phyloP scores from a whole-genome alignment of 2,113 vertebrate species.

The Vulpes vulpes region DNA sequence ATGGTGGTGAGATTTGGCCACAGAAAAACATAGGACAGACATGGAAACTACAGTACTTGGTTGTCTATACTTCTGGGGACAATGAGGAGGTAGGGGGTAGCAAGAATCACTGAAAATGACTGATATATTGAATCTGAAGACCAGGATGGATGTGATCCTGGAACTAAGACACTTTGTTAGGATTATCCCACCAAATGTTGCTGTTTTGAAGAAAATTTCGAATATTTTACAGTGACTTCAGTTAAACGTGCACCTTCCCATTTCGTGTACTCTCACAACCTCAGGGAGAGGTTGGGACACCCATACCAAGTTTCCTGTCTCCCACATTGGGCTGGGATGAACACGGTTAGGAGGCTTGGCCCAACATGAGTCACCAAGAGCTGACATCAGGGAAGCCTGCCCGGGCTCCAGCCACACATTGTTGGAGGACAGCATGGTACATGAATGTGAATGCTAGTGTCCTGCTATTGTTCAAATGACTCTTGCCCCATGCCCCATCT shows the following conservation, averaged over 20 bases:
- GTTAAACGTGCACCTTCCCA: background rate
- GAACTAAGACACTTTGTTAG: background rate
- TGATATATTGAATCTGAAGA: background rate
- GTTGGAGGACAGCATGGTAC: background rate
- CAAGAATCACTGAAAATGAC: background rate
- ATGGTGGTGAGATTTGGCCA: background rate
- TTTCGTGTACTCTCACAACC: background rate
- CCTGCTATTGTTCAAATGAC: background rate
- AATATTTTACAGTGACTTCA: background rate
- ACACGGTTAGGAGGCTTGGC: background rate
- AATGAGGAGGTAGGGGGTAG: fast-evolving
- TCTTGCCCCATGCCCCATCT: background rate
- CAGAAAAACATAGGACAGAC: background rate
- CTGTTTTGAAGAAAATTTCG: background rate
- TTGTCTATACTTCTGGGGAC: background rate
- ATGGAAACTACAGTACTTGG: fast-evolving
- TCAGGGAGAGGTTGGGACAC: background rate
- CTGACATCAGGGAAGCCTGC: background rate
- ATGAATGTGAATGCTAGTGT: fast-evolving
- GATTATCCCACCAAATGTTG: background rate
- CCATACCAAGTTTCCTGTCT: background rate
- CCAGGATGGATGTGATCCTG: background rate
- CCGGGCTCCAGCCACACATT: fast-evolving
- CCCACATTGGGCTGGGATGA: background rate
- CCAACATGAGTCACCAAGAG: background rate